A percentile compares a stretch with the other conserved stretches of the same genome.
These are phyloP conservation scores for Pluvianellus socialis DNA, from an alignment of 2,113 vertebrate species.

Conservation along the genomic window DNA sequence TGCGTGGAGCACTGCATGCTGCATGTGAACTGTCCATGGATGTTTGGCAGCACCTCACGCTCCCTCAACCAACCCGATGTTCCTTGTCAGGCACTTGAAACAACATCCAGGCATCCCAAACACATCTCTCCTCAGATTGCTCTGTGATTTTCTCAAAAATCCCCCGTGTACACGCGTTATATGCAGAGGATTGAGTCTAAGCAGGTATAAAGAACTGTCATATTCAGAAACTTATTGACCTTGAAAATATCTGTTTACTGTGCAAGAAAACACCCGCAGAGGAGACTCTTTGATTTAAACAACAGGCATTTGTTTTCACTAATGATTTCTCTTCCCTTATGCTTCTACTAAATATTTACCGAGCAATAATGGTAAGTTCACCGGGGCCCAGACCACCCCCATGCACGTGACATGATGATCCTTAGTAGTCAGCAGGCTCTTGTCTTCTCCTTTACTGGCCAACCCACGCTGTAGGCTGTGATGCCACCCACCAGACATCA, in stretches of 20 bases:
- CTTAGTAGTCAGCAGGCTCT: neutral
- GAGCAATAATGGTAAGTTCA: neutral
- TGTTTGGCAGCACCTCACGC: neutral
- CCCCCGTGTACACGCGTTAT: neutral
- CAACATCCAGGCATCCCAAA: neutral
- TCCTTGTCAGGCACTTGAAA: neutral
- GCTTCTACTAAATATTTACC: neutral
- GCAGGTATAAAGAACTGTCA: neutral
- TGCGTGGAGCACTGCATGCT: neutral
- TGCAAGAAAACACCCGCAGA: neutral
- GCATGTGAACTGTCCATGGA: neutral
- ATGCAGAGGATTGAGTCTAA: neutral
- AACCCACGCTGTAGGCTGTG: neutral
- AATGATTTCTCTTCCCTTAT: neutral
- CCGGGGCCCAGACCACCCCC: neutral
- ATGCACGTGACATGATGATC: neutral
- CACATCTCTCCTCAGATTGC: neutral
- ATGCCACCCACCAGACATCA: neutral
- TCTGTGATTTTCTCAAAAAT: neutral
- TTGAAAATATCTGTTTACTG: slow-evolving; percentile 9
- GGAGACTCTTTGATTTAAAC: neutral
- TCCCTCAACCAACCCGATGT: neutral
- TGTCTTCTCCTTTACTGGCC: neutral
- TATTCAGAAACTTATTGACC: neutral
- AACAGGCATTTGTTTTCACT: neutral